Evolutionary conservation across 2,113 vertebrate species (phyloP).

Genomic region (Morone chrysops): DNA sequence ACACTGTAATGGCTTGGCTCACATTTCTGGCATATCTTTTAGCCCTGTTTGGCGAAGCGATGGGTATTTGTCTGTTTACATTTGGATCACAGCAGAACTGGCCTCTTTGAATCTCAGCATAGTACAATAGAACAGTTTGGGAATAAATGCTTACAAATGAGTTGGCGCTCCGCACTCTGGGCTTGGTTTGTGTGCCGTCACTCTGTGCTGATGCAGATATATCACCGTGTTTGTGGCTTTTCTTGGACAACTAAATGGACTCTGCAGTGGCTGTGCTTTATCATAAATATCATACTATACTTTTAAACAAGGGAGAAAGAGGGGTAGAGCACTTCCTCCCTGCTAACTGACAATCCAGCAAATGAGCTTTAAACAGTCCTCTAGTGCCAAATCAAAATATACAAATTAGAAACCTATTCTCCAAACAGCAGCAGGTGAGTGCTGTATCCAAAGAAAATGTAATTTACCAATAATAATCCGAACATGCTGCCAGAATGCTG

Average conservation of each 20-base stretch:
- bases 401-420: background rate
- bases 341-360: background rate
- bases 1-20: background rate
- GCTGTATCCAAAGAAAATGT: background rate
- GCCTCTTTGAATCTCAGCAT: background rate
- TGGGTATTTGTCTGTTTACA: conserved; percentile 11
- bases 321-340: background rate
- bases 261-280: background rate
- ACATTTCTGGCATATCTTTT: background rate
- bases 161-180: background rate
- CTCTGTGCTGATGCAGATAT: conserved; percentile 9
- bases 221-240: background rate
- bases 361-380: background rate
- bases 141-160: conserved; percentile 14
- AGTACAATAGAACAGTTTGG: background rate
- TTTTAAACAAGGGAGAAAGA: background rate
- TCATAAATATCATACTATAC: background rate
- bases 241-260: background rate
- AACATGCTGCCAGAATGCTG: too few species aligned
- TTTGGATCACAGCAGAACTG: conserved; percentile 15
- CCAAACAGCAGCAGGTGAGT: background rate
- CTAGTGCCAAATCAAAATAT: background rate
- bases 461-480: too few species aligned
- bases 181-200: background rate
- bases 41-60: background rate